These are phyloP conservation scores for Cryptophagus acutangulus DNA, from an alignment of 2,888 invertebrate genomes.

Conservation along the genomic window DNA sequence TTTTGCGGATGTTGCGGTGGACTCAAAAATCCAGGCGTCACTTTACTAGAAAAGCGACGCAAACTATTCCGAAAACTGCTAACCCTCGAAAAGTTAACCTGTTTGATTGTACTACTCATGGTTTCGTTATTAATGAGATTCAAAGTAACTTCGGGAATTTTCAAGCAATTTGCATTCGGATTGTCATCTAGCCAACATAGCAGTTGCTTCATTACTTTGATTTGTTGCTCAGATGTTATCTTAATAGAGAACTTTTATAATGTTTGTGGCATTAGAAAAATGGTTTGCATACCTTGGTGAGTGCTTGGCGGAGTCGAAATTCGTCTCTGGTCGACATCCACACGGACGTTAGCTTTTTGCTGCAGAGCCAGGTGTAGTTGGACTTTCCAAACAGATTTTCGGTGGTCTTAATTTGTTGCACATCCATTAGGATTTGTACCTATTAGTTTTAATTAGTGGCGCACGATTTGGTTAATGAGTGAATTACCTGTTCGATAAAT, in stretches of 20 bases:
- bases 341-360: constrained; percentile 30
- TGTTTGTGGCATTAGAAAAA: no score
- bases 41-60: constrained; percentile 32
- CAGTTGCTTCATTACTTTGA: constrained; percentile 36
- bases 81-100: constrained; percentile 30
- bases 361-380: constrained; percentile 40
- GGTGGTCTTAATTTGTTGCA: constrained; percentile 35
- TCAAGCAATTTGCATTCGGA: constrained; percentile 29
- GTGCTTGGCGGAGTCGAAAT: constrained; percentile 33
- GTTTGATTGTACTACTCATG: constrained; percentile 30
- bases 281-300: constrained; percentile 32
- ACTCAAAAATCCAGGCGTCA: constrained; percentile 19
- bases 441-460: constrained; percentile 19
- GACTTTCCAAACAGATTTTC: constrained; percentile 32
- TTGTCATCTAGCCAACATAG: constrained; percentile 35
- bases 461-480: constrained; percentile 1
- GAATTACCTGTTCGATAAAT: constrained; percentile 16
- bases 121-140: constrained; percentile 29
- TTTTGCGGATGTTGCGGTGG: constrained; percentile 12
- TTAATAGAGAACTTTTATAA: constrained; percentile 42
- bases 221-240: constrained; percentile 37
- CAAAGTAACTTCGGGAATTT: constrained; percentile 38
- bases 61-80: constrained; percentile 36
- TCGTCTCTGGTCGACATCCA: constrained; percentile 39
- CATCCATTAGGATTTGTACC: constrained; percentile 41